A percentile compares a stretch with the other conserved stretches of the same genome.
phyloP scores from a whole-genome alignment of 2,797 vertebrate species.

The Pangasius djambal region DNA sequence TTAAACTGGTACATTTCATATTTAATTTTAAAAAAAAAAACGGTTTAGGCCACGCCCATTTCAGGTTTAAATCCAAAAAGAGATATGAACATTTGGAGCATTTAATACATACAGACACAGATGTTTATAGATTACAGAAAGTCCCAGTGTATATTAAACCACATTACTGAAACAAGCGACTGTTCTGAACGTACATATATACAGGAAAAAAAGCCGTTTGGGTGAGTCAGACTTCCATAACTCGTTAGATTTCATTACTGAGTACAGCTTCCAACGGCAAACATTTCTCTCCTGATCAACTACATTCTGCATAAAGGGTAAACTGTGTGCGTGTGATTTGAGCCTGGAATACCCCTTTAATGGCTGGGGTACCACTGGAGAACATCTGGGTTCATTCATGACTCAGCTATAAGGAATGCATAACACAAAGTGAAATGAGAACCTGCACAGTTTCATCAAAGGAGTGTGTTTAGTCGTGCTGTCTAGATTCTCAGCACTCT shows the following conservation, averaged over 20 bases:
- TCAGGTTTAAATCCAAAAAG: background rate
- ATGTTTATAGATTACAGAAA: background rate
- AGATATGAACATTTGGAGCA: background rate
- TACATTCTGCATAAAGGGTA: background rate
- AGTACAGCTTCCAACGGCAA: background rate
- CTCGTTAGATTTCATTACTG: background rate
- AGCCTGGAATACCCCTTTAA: background rate
- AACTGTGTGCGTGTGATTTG: background rate
- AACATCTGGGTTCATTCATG: slow-evolving; percentile 9
- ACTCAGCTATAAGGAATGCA: slow-evolving; percentile 21
- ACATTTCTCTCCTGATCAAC: no score
- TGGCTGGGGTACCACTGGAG: background rate
- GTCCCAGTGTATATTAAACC: background rate
- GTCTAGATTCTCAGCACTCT: background rate
- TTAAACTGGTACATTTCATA: background rate
- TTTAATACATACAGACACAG: background rate
- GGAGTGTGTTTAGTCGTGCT: background rate
- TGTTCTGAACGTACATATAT: background rate
- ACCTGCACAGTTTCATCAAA: background rate
- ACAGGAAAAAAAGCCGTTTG: background rate
- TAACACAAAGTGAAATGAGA: background rate
- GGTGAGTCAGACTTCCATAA: background rate
- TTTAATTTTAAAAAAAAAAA: background rate
- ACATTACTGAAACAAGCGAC: background rate
- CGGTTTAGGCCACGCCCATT: background rate